Conservation (phyloP, 1,140 invertebrate genomes). For the Megalopta genalis region DNA sequence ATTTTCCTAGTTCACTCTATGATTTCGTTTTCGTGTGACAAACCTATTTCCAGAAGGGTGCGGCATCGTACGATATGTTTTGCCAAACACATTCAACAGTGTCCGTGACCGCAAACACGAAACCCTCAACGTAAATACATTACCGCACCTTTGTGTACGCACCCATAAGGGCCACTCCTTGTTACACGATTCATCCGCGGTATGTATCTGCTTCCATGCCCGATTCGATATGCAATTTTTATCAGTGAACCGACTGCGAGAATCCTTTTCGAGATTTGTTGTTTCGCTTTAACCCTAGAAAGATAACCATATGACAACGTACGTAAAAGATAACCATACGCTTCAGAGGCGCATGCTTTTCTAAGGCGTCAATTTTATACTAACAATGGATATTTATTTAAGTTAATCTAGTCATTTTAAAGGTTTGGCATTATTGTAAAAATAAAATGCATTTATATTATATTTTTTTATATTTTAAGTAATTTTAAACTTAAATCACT, state of each 20-base stretch:
- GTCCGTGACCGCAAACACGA: slow-evolving; percentile 56
- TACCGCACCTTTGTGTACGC: slow-evolving; percentile 21
- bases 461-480: too few relatives aligned
- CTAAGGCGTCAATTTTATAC: too few relatives aligned
- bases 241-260: neutral
- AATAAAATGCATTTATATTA: too few relatives aligned
- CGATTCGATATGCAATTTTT: neutral
- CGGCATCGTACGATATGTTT: slow-evolving; percentile 34
- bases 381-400: too few relatives aligned
- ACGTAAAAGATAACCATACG: too few relatives aligned
- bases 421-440: too few relatives aligned
- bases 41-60: slow-evolving; percentile 43
- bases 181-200: neutral
- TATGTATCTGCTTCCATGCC: neutral
- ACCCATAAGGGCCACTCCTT: slow-evolving; percentile 44
- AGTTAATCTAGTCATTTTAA: too few relatives aligned
- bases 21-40: neutral
- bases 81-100: slow-evolving; percentile 43
- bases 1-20: neutral
- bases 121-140: neutral
- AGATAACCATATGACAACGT: too few relatives aligned
- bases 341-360: too few relatives aligned
- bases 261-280: neutral
- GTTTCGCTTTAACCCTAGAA: slow-evolving; percentile 14
- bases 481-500: too few relatives aligned